Evolutionary conservation across 2,113 vertebrate species (phyloP).

Genomic region (Crotalus tigris): DNA sequence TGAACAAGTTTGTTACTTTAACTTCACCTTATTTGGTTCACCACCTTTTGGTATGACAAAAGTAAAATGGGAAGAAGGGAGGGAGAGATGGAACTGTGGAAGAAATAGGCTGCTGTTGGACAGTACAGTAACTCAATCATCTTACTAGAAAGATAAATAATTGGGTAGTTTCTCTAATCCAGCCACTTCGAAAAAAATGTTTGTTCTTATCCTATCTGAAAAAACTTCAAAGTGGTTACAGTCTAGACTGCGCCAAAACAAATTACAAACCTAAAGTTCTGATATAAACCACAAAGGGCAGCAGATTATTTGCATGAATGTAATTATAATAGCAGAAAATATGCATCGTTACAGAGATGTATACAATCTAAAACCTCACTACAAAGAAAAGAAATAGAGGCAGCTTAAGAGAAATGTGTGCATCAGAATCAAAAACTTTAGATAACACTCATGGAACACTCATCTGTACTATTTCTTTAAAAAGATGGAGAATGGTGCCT

Average conservation of each 20-base stretch:
- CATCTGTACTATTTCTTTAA: slow-evolving; percentile 11
- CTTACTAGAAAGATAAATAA: slow-evolving; percentile 57
- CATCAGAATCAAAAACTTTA: not conserved
- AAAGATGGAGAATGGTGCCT: not conserved
- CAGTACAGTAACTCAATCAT: slow-evolving; percentile 30
- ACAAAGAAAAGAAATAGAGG: slow-evolving; percentile 13
- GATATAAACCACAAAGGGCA: slow-evolving; percentile 77
- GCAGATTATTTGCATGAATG: slow-evolving; percentile 82
- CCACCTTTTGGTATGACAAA: not conserved
- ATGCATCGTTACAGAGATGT: not conserved
- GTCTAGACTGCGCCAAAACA: slow-evolving; percentile 83
- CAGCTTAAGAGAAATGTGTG: slow-evolving; percentile 32
- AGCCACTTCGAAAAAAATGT: slow-evolving; percentile 66
- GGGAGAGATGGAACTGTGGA: not conserved
- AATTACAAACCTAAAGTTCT: slow-evolving; percentile 78
- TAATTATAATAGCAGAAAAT: slow-evolving; percentile 76
- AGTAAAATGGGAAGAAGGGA: not conserved
- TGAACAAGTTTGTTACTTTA: not conserved
- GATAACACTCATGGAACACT: slow-evolving; percentile 1
- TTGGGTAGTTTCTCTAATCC: slow-evolving; percentile 59
- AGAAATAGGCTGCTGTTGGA: not conserved
- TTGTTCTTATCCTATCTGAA: slow-evolving; percentile 71
- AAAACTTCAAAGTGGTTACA: slow-evolving; percentile 78
- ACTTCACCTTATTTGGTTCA: not conserved
- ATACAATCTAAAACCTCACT: slow-evolving; percentile 17